Conservation (phyloP, 2,888 invertebrate genomes). For the Drosophila fulvimacula region DNA sequence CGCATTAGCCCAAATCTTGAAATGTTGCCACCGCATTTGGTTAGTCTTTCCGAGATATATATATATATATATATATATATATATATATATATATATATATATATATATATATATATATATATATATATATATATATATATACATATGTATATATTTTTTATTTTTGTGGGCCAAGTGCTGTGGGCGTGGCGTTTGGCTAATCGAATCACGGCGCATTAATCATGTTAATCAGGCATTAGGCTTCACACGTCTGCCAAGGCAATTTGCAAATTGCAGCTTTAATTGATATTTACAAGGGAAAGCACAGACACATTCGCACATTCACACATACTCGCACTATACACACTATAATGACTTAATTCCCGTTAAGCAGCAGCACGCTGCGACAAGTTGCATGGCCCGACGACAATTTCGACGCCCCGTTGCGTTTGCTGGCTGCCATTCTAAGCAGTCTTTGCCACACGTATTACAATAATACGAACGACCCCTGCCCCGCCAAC, state of each 20-base stretch:
- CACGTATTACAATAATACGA: conserved; percentile 18
- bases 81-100: background rate
- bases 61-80: background rate
- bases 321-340: conserved; percentile 23
- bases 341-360: conserved; percentile 70
- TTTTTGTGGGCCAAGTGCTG: conserved; percentile 6
- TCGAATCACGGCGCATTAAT: conserved; percentile 58
- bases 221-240: conserved; percentile 73
- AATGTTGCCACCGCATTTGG: conserved; percentile 41
- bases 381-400: conserved; percentile 31
- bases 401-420: conserved; percentile 6
- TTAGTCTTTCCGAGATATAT: background rate
- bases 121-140: background rate
- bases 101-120: background rate
- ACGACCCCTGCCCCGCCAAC: conserved; percentile 28
- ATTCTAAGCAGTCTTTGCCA: conserved; percentile 34
- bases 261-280: conserved; percentile 76
- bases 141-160: no score
- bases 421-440: conserved; percentile 13
- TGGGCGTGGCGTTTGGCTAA: conserved; percentile 25
- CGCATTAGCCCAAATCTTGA: conserved; percentile 73
- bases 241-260: conserved; percentile 72
- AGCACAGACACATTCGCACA: conserved; percentile 5
- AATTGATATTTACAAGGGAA: conserved; percentile 65
- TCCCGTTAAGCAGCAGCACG: conserved; percentile 71